Evolutionary conservation across 2,888 invertebrate species (phyloP), one percentile per base, ranked within the genome.

Genomic region (Xylocampa areola): DNA sequence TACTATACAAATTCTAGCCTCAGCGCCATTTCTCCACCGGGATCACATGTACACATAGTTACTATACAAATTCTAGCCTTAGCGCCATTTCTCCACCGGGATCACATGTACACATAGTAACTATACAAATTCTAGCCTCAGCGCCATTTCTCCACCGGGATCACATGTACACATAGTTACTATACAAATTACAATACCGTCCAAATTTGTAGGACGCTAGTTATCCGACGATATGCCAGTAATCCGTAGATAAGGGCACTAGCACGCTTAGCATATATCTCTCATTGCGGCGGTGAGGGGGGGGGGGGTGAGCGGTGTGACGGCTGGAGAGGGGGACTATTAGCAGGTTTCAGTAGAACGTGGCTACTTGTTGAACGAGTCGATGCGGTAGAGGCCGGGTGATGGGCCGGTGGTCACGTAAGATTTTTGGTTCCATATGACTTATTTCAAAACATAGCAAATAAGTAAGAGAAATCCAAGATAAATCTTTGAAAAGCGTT

Each of bases 341-440:
- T 41, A 37, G 19, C 41, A 16, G 48, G 25, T 19, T 4, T 43
- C 7, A 16, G 16, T 29, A 4, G 14, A 44, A 7, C 16, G 25
- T 27, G 37, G n/a, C 64, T 14, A 65, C 58, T 63, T 65, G 66
- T 66, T 50, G 66, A 45, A 7, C 23, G 36, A 1, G 23, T n/a
- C n/a, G n/a, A n/a, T n/a, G n/a, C n/a, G n/a, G n/a, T n/a, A n/a
- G n/a, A 17, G 16, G 16, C 7, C 6, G 41, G 5, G 21, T 21
- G 21, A 21, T 2, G 21, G 21, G 21, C 21, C 21, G 10, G 25
- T 25, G 10, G 5, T 25, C 8, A 10, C 10, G n/a, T n/a, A n/a
- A n/a, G n/a, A n/a, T n/a, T n/a, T n/a, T n/a, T n/a, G n/a, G n/a
- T n/a, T n/a, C n/a, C n/a, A n/a, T n/a, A n/a, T n/a, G n/a, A n/a